Conservation (phyloP, 2,888 invertebrate genomes). For the Heliconius ismenius region DNA sequence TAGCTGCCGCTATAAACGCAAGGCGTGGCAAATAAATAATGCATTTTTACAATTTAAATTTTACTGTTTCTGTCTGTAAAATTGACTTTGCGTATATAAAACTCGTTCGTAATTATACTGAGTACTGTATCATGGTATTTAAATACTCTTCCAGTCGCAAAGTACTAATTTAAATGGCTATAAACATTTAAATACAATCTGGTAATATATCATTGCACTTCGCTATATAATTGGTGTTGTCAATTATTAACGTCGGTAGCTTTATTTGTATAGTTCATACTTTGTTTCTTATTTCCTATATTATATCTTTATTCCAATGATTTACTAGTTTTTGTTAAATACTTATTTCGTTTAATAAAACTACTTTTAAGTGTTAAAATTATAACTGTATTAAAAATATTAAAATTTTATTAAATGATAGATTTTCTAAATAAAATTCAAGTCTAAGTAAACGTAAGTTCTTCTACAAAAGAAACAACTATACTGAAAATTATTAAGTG, state of each 20-base stretch:
- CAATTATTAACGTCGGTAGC: conserved; percentile 41
- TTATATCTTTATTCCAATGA: too few relatives aligned
- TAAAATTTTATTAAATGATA: background rate
- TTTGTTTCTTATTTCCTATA: background rate
- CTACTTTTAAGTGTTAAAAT: background rate
- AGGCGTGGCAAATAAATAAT: conserved; percentile 7
- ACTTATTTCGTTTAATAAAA: background rate
- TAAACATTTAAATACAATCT: conserved; percentile 51
- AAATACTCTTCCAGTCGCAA: conserved; percentile 30
- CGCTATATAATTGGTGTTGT: conserved; percentile 54
- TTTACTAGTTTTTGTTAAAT: background rate
- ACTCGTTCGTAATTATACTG: conserved; percentile 21
- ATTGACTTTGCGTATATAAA: conserved; percentile 28
- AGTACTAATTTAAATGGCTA: conserved; percentile 43
- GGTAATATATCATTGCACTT: conserved; percentile 45
- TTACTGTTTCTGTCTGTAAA: conserved; percentile 20
- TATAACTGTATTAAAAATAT: too few relatives aligned
- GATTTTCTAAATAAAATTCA: background rate
- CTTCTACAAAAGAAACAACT: background rate
- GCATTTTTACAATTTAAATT: conserved; percentile 13
- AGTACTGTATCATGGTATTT: conserved; percentile 32
- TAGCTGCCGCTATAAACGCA: background rate
- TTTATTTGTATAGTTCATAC: conserved; percentile 20
- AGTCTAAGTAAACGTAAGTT: background rate
- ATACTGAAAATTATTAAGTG: background rate